These are phyloP conservation scores for Tychaedon coryphoeus DNA, from an alignment of 2,113 vertebrate species.

Conservation along the genomic window DNA sequence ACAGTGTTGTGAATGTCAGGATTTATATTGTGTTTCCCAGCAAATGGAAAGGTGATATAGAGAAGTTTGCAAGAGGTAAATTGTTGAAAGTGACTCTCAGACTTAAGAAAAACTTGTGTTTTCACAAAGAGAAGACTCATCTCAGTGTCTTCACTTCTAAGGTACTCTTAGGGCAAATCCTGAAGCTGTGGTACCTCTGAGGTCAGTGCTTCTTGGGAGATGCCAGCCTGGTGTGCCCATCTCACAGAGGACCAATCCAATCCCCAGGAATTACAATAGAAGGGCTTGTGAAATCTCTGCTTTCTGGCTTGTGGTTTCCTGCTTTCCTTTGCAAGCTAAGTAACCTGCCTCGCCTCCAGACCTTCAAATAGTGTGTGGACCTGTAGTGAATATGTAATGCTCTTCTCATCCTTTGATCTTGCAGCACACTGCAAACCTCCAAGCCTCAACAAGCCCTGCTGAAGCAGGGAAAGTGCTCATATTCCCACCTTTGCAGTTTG, in stretches of 20 bases:
- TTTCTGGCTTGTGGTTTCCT: background rate
- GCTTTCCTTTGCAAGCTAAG: constrained; percentile 27
- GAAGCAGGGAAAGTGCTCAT: background rate
- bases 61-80: background rate
- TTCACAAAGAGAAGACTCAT: background rate
- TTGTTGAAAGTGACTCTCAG: background rate
- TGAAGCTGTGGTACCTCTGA: background rate
- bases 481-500: background rate
- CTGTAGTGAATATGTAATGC: background rate
- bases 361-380: background rate
- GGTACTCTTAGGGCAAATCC: background rate
- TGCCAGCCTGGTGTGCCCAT: background rate
- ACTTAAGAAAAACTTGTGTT: background rate
- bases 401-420: constrained; percentile 39
- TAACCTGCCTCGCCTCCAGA: background rate
- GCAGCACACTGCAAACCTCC: background rate
- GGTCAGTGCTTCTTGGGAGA: background rate
- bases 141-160: background rate
- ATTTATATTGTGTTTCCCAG: background rate
- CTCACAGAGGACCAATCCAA: background rate
- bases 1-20: background rate
- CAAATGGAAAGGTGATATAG: background rate
- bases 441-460: constrained; percentile 36
- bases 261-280: background rate
- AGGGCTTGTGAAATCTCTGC: background rate